Evolutionary conservation across 2,888 invertebrate genomes (phyloP).

Genomic region (Lepidocyrtinus sp.): DNA sequence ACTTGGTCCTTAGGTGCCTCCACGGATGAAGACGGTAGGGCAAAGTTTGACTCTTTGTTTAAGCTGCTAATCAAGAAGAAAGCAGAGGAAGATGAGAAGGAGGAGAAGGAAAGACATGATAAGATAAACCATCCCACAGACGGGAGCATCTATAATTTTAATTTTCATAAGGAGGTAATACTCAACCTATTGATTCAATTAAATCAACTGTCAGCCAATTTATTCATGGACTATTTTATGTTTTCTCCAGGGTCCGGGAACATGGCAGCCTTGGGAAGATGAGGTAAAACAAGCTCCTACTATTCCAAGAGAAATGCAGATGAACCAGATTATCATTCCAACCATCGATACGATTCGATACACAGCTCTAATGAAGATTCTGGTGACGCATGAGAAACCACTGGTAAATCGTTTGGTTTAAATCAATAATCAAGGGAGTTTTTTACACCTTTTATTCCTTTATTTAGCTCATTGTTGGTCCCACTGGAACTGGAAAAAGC

Average conservation of each 20-base stretch:
- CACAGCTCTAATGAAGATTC: slow-evolving; percentile 82
- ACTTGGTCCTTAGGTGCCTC: slow-evolving; percentile 90
- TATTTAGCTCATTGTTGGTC: slow-evolving; percentile 82
- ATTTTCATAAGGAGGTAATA: neutral
- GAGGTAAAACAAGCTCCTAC: slow-evolving; percentile 83
- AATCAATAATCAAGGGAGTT: neutral
- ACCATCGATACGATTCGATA: slow-evolving; percentile 92
- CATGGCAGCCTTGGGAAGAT: slow-evolving; percentile 92
- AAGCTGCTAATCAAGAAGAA: too few species aligned
- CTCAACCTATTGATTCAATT: slow-evolving; percentile 9
- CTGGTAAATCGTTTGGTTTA: slow-evolving; percentile 75
- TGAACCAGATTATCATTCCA: slow-evolving; percentile 95
- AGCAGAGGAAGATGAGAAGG: slow-evolving; percentile 79
- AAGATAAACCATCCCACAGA: slow-evolving; percentile 58
- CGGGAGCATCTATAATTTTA: neutral
- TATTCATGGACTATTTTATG: too few species aligned
- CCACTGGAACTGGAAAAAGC: slow-evolving; percentile 96
- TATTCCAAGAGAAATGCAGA: slow-evolving; percentile 90
- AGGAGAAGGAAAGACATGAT: slow-evolving; percentile 72
- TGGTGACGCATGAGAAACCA: slow-evolving; percentile 87
- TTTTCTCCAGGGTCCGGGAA: slow-evolving; percentile 94
- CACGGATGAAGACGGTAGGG: slow-evolving; percentile 80
- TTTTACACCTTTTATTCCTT: neutral
- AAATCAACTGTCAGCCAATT: too few species aligned
- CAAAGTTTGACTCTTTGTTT: slow-evolving; percentile 84